Percentiles rank a stretch among this genome's conserved stretches.
Evolutionary conservation across 2,888 invertebrate genomes (phyloP).

Genomic region (Dasysyrphus albostriatus): DNA sequence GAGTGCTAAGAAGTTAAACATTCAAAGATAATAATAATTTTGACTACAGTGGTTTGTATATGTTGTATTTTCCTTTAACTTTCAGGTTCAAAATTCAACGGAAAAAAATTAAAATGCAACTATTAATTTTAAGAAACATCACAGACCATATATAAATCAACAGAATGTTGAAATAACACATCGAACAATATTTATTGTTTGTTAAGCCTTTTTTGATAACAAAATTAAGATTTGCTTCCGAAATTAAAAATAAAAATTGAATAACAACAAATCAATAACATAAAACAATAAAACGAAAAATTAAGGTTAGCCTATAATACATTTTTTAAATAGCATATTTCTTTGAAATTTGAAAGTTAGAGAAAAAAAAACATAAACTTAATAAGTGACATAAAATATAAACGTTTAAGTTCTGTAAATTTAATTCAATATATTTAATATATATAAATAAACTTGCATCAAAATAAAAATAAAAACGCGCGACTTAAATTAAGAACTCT

Average conservation of each 20-base stretch:
- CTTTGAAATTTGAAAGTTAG: not conserved
- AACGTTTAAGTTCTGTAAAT: not conserved
- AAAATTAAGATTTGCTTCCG: conserved; percentile 11
- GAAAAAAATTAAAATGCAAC: conserved; percentile 19
- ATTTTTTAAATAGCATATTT: not conserved
- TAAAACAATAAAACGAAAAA: not conserved
- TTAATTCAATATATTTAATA: not conserved
- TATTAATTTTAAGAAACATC: conserved; percentile 2
- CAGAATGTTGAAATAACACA: conserved; percentile 36
- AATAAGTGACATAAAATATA: not conserved
- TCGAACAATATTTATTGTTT: conserved; percentile 30
- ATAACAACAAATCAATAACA: too few relatives aligned
- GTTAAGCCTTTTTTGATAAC: conserved; percentile 23
- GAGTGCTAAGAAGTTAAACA: too few relatives aligned
- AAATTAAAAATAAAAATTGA: not conserved
- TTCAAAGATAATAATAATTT: too few relatives aligned
- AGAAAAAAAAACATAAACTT: not conserved
- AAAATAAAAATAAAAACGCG: not conserved
- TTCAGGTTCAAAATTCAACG: conserved; percentile 1
- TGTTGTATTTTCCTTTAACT: not conserved
- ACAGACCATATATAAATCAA: conserved; percentile 6
- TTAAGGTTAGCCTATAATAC: not conserved
- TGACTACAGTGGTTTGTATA: too few relatives aligned
- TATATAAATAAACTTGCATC: not conserved
- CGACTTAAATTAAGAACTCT: conserved; percentile 32